Conservation (phyloP, 1,140 invertebrate species). For the Sinonovacula constricta region DNA sequence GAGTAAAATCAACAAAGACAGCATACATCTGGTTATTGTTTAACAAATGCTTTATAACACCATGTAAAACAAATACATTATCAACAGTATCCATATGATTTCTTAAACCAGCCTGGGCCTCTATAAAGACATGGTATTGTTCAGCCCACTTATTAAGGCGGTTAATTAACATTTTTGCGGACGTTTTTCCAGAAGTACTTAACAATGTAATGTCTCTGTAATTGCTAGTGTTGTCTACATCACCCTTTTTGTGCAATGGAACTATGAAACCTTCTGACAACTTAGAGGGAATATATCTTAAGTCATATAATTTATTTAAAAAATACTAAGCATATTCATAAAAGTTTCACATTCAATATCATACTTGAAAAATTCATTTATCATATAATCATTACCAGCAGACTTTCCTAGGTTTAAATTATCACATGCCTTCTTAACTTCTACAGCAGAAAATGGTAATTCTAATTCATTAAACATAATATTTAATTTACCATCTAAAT, state of each 20-base stretch:
- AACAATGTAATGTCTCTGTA: constrained; percentile 1
- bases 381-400: not conserved
- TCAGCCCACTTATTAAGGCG: constrained; percentile 27
- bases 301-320: constrained; percentile 22
- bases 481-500: not conserved
- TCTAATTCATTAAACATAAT: constrained; percentile 32
- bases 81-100: constrained; percentile 48
- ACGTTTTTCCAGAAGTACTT: no score
- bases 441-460: not conserved
- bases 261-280: constrained; percentile 14
- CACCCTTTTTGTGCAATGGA: constrained; percentile 24
- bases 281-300: not conserved
- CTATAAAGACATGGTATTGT: constrained; percentile 15
- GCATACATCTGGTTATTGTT: constrained; percentile 29
- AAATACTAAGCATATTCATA: not conserved
- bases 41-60: constrained; percentile 38
- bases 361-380: constrained; percentile 33
- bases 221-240: not conserved
- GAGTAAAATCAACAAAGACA: constrained; percentile 38
- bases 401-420: no score
- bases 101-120: constrained; percentile 61
- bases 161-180: constrained; percentile 20
- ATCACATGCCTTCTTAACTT: not conserved
- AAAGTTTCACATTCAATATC: not conserved
- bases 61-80: constrained; percentile 52